Conservation (phyloP, 2,888 invertebrate species). For the Acronicta aceris region DNA sequence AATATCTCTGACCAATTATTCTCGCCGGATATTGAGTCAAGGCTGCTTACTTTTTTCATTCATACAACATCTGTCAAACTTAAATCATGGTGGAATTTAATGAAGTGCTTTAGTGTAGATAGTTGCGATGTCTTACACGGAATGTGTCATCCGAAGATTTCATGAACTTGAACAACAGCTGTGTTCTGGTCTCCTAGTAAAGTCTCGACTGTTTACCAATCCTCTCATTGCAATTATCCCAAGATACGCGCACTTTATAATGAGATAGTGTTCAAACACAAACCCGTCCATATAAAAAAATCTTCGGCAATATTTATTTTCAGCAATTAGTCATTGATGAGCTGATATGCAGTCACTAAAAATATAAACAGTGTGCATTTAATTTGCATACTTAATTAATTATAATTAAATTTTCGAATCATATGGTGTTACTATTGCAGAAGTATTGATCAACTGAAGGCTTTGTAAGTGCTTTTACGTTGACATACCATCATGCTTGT, state of each 20-base stretch:
- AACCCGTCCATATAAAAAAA: too few species aligned
- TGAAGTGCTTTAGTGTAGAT: conserved; percentile 13
- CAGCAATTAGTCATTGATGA: background rate
- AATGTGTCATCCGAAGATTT: conserved; percentile 2
- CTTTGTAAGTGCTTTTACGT: too few species aligned
- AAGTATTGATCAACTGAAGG: background rate
- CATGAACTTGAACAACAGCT: background rate
- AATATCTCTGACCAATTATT: conserved; percentile 10
- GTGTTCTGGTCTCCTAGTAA: background rate
- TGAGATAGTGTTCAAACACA: too few species aligned
- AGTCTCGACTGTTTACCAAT: background rate
- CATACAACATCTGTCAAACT: conserved; percentile 15
- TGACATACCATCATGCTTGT: too few species aligned
- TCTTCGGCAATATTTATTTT: background rate
- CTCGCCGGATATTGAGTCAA: conserved; percentile 25
- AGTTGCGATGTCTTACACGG: background rate
- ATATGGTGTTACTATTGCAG: conserved; percentile 12
- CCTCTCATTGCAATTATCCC: too few species aligned
- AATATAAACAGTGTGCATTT: background rate
- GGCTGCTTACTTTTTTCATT: conserved; percentile 18
- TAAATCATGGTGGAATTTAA: conserved; percentile 21
- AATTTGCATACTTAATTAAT: conserved; percentile 15
- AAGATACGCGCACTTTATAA: too few species aligned
- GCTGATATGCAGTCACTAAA: conserved; percentile 4
- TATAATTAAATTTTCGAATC: conserved; percentile 6